phyloP scores from a whole-genome alignment of 2,888 invertebrate genomes.

The Ethmia dodecea region DNA sequence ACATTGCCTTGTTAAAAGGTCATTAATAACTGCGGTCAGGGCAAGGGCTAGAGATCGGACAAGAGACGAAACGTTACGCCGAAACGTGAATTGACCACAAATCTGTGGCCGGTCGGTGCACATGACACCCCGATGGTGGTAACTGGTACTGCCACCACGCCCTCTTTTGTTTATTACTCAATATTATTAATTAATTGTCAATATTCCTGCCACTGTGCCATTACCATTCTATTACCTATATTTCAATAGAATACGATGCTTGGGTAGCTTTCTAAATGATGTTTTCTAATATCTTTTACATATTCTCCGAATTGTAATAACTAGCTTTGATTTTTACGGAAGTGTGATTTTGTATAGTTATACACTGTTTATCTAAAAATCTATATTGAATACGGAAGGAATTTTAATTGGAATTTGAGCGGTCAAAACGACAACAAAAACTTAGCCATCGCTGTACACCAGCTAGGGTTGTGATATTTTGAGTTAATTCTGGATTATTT shows the following conservation, averaged over 20 bases:
- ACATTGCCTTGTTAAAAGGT: too few relatives aligned
- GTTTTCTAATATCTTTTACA: too few relatives aligned
- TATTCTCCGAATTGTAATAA: too few relatives aligned
- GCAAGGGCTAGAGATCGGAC: constrained; percentile 38
- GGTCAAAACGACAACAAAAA: constrained; percentile 21
- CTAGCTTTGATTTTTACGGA: too few relatives aligned
- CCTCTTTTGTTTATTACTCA: constrained; percentile 61
- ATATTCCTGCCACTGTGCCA: too few relatives aligned
- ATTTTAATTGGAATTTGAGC: constrained; percentile 22
- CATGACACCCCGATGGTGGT: constrained; percentile 47
- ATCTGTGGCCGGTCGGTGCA: constrained; percentile 58
- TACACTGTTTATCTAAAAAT: too few relatives aligned
- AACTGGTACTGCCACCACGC: constrained; percentile 45
- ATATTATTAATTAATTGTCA: constrained; percentile 51
- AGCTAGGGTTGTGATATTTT: not conserved
- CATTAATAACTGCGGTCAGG: constrained; percentile 47
- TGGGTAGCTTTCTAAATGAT: too few relatives aligned
- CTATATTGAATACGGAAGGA: too few relatives aligned
- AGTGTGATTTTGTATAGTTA: too few relatives aligned
- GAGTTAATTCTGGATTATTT: not conserved
- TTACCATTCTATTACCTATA: too few relatives aligned
- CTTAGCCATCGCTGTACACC: not conserved
- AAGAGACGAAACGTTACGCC: constrained; percentile 36
- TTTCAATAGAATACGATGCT: too few relatives aligned
- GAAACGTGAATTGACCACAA: constrained; percentile 59